Conservation (phyloP, 2,113 vertebrate species). For the Microtus montanus region DNA sequence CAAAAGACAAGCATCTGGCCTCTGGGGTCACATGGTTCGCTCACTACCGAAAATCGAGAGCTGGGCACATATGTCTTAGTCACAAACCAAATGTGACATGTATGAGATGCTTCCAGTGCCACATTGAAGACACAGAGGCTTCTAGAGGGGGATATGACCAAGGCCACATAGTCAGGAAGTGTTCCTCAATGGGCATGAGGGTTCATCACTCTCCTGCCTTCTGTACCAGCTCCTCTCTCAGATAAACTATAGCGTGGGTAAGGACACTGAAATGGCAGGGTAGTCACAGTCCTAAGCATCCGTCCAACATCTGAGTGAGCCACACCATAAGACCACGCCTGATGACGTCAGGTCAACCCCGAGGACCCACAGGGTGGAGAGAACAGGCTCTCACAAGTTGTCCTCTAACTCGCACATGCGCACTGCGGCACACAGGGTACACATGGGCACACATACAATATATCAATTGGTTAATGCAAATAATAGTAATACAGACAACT, state of each 20-base stretch:
- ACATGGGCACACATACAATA: neutral
- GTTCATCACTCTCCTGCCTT: neutral
- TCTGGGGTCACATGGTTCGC: neutral
- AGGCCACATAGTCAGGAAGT: neutral
- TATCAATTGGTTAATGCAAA: neutral
- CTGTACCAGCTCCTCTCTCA: neutral
- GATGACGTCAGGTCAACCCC: too few relatives aligned
- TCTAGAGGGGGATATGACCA: neutral
- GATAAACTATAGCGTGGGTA: neutral
- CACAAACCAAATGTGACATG: neutral
- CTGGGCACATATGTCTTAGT: neutral
- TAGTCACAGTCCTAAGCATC: neutral
- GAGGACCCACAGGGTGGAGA: neutral
- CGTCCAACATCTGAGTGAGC: neutral
- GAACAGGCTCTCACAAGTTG: neutral
- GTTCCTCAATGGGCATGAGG: neutral
- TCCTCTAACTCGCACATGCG: neutral
- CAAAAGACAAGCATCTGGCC: neutral
- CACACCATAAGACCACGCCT: neutral
- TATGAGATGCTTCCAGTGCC: neutral
- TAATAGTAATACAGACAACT: neutral
- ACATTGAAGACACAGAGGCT: neutral
- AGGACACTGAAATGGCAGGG: neutral
- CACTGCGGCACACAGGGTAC: rapidly evolving
- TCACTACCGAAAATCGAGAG: neutral